Evolutionary conservation across 2,797 vertebrate species (phyloP).

Genomic region (Natrix natrix): DNA sequence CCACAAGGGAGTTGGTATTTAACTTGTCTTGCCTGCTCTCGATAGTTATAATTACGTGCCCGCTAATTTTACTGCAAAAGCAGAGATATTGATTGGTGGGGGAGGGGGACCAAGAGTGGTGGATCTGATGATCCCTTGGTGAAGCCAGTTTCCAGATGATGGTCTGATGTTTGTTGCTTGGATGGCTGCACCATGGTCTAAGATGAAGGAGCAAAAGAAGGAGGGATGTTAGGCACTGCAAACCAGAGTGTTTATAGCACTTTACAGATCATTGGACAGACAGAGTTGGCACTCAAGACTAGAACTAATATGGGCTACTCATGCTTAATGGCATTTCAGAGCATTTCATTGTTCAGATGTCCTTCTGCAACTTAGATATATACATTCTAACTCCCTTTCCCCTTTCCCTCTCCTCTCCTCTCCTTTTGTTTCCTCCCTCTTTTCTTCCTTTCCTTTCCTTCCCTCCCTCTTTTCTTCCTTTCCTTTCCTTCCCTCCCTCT

Average conservation of each 20-base stretch:
- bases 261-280: not conserved
- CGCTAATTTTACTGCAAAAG: slow-evolving; percentile 53
- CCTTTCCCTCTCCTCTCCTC: not conserved
- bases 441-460: no score
- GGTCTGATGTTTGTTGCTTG: no score
- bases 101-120: slow-evolving; percentile 38
- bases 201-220: not conserved
- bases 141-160: not conserved
- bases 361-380: not conserved
- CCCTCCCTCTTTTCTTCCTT: rapidly evolving
- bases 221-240: not conserved
- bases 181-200: not conserved
- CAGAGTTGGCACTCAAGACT: not conserved
- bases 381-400: not conserved
- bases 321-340: not conserved
- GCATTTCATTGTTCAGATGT: not conserved
- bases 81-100: slow-evolving; percentile 33
- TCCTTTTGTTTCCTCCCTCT: no score
- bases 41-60: slow-evolving; percentile 68
- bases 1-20: slow-evolving; percentile 71
- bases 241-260: not conserved
- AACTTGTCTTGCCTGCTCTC: slow-evolving; percentile 68
- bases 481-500: no score
- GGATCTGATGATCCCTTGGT: not conserved
- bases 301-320: not conserved